Evolutionary conservation across 2,113 vertebrate species (phyloP).

Genomic region (Sisor rabdophorus): DNA sequence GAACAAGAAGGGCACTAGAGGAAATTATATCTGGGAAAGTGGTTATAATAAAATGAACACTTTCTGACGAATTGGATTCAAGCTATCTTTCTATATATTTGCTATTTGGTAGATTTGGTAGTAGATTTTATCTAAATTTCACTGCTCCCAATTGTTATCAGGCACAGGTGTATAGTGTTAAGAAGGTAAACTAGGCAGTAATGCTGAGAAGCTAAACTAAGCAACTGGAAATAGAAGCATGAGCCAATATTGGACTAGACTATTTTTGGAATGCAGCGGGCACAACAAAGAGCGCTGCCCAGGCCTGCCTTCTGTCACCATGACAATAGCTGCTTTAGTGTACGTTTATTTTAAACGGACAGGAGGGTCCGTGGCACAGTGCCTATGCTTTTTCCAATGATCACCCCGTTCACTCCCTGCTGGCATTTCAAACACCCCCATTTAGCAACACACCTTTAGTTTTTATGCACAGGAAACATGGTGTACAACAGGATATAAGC

Average conservation of each 20-base stretch:
- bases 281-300: conserved; percentile 57
- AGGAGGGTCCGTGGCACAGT: conserved; percentile 59
- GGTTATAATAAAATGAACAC: neutral
- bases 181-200: conserved; percentile 43
- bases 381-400: conserved; percentile 52
- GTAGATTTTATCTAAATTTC: no score
- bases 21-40: neutral
- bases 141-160: neutral
- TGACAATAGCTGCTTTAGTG: conserved; percentile 65
- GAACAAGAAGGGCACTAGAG: neutral
- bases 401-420: conserved; percentile 14
- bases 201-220: conserved; percentile 51
- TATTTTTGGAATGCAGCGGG: conserved; percentile 62
- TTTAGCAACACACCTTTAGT: conserved; percentile 7
- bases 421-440: conserved; percentile 13
- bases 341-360: conserved; percentile 64
- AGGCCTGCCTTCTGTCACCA: conserved; percentile 69
- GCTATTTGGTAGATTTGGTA: no score
- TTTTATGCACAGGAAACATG: conserved; percentile 11
- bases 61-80: neutral
- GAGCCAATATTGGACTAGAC: conserved; percentile 61
- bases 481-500: neutral
- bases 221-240: conserved; percentile 67
- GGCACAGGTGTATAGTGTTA: neutral
- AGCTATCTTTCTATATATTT: neutral